Percentiles rank a stretch among this genome's conserved stretches.
phyloP scores from a whole-genome alignment of 1,140 invertebrate genomes.

The Drosophila novamexicana region DNA sequence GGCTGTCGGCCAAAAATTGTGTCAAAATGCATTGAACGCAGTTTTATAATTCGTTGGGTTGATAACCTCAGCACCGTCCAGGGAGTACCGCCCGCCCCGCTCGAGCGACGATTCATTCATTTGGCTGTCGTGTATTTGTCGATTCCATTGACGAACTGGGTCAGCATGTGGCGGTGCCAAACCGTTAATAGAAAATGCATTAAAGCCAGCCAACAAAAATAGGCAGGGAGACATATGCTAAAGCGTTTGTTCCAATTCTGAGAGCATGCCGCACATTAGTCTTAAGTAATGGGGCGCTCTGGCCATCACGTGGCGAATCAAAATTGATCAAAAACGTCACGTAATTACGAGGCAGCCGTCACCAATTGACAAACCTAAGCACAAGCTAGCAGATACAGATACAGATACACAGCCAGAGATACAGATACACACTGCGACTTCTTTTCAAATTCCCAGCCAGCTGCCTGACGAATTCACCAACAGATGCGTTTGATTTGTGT shows the following conservation, averaged over 20 bases:
- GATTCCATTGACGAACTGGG: constrained; percentile 77
- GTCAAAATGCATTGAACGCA: constrained; percentile 73
- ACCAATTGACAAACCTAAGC: constrained; percentile 37
- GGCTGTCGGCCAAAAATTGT: constrained; percentile 67
- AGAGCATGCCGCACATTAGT: constrained; percentile 76
- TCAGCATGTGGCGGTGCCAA: constrained; percentile 61
- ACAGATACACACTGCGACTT: constrained; percentile 49
- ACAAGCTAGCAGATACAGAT: constrained; percentile 36
- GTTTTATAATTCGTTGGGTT: constrained; percentile 54
- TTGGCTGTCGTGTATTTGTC: constrained; percentile 55
- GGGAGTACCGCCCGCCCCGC: neutral
- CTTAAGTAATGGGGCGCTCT: constrained; percentile 63
- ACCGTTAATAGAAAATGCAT: constrained; percentile 80
- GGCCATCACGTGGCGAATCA: constrained; percentile 74
- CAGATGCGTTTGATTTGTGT: constrained; percentile 80
- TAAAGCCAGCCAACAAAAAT: constrained; percentile 51
- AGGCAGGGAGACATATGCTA: constrained; percentile 17
- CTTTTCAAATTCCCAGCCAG: constrained; percentile 71
- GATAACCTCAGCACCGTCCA: constrained; percentile 55
- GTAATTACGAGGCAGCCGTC: constrained; percentile 68
- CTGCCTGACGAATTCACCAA: constrained; percentile 58
- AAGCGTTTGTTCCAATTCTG: constrained; percentile 79
- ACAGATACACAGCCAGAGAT: constrained; percentile 24
- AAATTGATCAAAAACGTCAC: constrained; percentile 83
- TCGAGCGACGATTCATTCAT: constrained; percentile 13